These are phyloP conservation scores for Rhizoglyphus robini DNA, from an alignment of 1,140 invertebrate species.

Conservation along the genomic window DNA sequence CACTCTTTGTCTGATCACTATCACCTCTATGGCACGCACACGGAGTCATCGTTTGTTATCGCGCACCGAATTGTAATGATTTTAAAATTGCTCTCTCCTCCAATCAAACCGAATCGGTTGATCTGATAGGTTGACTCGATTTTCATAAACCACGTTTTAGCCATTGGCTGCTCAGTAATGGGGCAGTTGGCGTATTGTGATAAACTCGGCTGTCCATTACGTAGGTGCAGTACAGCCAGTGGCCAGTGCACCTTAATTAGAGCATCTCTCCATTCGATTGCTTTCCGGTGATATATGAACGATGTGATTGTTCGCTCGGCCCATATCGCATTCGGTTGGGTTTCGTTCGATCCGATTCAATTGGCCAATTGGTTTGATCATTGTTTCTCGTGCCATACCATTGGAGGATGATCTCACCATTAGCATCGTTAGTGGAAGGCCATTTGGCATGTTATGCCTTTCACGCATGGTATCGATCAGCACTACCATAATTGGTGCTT, in stretches of 20 bases:
- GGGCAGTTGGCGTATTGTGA: background rate
- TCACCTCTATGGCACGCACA: background rate
- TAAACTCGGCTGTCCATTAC: background rate
- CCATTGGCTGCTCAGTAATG: background rate
- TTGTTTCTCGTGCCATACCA: background rate
- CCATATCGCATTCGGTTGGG: background rate
- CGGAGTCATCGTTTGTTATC: background rate
- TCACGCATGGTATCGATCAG: conserved; percentile 13
- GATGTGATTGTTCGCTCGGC: background rate
- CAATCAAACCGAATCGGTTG: conserved; percentile 8
- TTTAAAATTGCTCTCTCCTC: conserved; percentile 6
- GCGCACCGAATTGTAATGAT: conserved; percentile 1
- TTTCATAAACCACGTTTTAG: conserved; percentile 12
- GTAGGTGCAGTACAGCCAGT: background rate
- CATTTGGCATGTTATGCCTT: background rate
- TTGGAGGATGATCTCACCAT: background rate
- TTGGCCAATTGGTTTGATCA: background rate
- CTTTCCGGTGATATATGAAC: background rate
- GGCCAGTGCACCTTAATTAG: background rate
- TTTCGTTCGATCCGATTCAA: background rate
- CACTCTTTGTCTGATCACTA: background rate
- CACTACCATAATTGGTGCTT: conserved; percentile 4
- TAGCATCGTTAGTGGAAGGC: background rate
- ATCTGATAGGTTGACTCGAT: conserved; percentile 7
- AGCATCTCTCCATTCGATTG: background rate